These are phyloP conservation scores for Lithosia quadra DNA, from an alignment of 2,888 invertebrate genomes.

Conservation along the genomic window DNA sequence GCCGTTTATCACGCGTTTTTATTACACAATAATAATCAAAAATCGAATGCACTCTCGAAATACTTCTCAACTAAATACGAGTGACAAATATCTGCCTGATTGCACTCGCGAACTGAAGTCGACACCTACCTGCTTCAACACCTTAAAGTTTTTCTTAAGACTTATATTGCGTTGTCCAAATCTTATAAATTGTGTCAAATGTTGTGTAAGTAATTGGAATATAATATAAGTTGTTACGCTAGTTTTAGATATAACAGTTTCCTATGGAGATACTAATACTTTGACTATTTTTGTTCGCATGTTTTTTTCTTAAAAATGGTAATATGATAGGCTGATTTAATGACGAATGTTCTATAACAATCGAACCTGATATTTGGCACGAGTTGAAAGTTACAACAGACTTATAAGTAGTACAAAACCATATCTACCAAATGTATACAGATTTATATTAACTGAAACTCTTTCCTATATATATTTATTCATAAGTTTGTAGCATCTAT, in stretches of 20 bases:
- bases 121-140: no score
- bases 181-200: constrained; percentile 30
- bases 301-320: constrained; percentile 24
- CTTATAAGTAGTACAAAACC: constrained; percentile 3
- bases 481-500: constrained; percentile 31
- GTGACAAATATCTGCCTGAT: constrained; percentile 24
- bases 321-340: constrained; percentile 18
- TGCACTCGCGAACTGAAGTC: not conserved
- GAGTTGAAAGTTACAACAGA: constrained; percentile 3
- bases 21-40: not conserved
- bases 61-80: constrained; percentile 23
- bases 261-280: constrained; percentile 67
- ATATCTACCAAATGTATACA: constrained; percentile 7
- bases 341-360: constrained; percentile 37
- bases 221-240: constrained; percentile 65
- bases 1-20: no score
- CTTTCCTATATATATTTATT: constrained; percentile 34
- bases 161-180: constrained; percentile 46
- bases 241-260: constrained; percentile 70
- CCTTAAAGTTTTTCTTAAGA: constrained; percentile 43
- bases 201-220: constrained; percentile 42
- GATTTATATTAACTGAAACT: constrained; percentile 11
- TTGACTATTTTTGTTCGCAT: constrained; percentile 49
- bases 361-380: constrained; percentile 10
- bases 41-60: not conserved